Evolutionary conservation across 2,113 vertebrate species (phyloP).

Genomic region (human): DNA sequence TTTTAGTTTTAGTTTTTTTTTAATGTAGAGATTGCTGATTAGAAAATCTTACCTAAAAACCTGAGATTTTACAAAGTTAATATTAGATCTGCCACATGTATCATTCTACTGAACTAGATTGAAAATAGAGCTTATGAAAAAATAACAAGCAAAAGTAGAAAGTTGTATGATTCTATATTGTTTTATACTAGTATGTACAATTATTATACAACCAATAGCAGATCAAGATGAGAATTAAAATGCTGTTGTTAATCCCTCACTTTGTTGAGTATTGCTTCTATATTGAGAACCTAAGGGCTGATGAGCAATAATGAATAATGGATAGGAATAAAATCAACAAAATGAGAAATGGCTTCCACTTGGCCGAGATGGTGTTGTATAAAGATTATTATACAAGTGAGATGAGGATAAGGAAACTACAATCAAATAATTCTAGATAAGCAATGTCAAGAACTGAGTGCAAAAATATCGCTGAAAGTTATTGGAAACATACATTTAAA

Average conservation of each 20-base stretch:
- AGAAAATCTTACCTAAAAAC: neutral
- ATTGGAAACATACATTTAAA: neutral
- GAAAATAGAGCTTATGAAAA: neutral
- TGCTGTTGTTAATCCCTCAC: neutral
- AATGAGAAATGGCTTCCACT: neutral
- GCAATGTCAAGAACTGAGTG: neutral
- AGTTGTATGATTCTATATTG: neutral
- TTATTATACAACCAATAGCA: neutral
- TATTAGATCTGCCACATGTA: neutral
- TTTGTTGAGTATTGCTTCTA: neutral
- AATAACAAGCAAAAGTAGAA: neutral
- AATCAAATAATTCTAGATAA: conserved; percentile 17
- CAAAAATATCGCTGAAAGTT: neutral
- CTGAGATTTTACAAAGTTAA: neutral
- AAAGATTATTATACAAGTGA: neutral
- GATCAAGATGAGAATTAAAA: neutral
- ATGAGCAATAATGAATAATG: neutral
- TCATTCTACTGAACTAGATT: neutral
- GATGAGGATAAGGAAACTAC: neutral
- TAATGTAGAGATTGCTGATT: neutral
- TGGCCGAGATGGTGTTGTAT: neutral
- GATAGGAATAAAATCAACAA: neutral
- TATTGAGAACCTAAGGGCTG: neutral
- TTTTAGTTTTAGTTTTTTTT: neutral
- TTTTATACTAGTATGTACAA: neutral